Conservation (phyloP, 35 echinoderm and acorn worm species). For the Nesometra sesokonis region DNA sequence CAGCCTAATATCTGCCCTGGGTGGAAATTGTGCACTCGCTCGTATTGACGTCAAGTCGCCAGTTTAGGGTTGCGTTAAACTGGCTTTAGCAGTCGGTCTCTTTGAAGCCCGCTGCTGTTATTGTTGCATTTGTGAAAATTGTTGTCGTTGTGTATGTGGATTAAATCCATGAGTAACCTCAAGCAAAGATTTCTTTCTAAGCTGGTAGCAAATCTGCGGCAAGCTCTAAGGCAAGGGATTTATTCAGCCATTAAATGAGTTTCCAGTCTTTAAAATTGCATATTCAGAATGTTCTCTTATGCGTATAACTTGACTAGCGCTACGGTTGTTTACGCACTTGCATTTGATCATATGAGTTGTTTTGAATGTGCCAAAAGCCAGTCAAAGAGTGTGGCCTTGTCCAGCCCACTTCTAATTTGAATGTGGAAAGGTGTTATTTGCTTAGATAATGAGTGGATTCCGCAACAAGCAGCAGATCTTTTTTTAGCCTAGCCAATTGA, state of each 20-base stretch:
- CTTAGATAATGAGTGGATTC: not conserved
- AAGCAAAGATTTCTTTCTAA: constrained; percentile 1
- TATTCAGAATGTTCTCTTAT: not conserved
- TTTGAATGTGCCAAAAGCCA: not conserved
- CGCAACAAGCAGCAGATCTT: not conserved
- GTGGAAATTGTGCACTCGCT: not conserved
- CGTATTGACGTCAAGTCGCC: not conserved
- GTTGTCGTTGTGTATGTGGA: not conserved
- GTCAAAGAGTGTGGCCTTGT: not conserved
- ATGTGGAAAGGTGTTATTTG: not conserved
- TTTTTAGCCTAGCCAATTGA: not conserved
- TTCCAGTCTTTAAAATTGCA: not conserved
- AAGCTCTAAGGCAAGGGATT: not conserved
- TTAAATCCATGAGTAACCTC: not conserved
- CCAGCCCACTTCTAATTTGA: not conserved
- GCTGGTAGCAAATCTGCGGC: not conserved
- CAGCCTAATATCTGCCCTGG: not conserved
- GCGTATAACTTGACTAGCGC: not conserved
- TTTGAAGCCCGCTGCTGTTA: not conserved
- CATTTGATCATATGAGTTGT: not conserved
- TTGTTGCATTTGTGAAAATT: constrained; percentile 1
- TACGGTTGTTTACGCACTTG: not conserved
- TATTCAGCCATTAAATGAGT: not conserved
- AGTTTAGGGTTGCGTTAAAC: not conserved
- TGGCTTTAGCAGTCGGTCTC: not conserved